These are phyloP conservation scores for Plodia interpunctella DNA, from an alignment of 1,140 invertebrate species.

Conservation along the genomic window DNA sequence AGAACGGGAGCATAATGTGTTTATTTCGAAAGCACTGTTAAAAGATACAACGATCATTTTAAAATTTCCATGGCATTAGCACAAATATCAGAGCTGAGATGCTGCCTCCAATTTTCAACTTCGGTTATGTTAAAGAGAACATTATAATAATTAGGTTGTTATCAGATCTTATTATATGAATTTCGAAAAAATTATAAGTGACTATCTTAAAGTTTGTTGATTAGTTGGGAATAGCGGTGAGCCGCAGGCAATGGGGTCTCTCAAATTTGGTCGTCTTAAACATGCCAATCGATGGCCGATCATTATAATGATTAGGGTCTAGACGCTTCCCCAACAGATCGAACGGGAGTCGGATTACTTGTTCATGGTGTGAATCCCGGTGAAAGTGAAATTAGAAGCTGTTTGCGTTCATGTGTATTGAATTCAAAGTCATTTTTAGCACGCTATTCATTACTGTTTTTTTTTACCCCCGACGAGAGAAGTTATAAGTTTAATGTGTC, in stretches of 20 bases:
- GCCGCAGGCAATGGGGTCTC: slow-evolving; percentile 49
- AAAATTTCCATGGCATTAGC: slow-evolving; percentile 62
- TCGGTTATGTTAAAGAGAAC: slow-evolving; percentile 69
- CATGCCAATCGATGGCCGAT: slow-evolving; percentile 71
- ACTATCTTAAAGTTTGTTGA: slow-evolving; percentile 62
- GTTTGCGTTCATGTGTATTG: no score
- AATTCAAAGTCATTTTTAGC: no score
- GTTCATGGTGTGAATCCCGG: not conserved
- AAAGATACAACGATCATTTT: slow-evolving; percentile 53
- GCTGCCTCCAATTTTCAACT: slow-evolving; percentile 58
- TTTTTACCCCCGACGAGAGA: no score
- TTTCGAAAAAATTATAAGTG: slow-evolving; percentile 68
- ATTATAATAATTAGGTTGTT: slow-evolving; percentile 75
- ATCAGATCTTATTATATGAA: slow-evolving; percentile 73
- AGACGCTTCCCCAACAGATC: slow-evolving; percentile 29
- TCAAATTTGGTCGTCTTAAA: slow-evolving; percentile 64
- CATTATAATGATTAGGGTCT: slow-evolving; percentile 71
- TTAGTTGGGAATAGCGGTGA: slow-evolving; percentile 57
- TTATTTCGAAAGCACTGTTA: slow-evolving; percentile 66
- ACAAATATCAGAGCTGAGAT: slow-evolving; percentile 45
- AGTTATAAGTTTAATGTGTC: no score
- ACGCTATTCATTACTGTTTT: no score
- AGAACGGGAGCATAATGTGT: slow-evolving; percentile 52
- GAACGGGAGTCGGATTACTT: slow-evolving; percentile 64
- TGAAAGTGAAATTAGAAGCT: not conserved